These are phyloP conservation scores for Ranitomeya imitator DNA, from an alignment of 2,113 vertebrate species.

Conservation along the genomic window DNA sequence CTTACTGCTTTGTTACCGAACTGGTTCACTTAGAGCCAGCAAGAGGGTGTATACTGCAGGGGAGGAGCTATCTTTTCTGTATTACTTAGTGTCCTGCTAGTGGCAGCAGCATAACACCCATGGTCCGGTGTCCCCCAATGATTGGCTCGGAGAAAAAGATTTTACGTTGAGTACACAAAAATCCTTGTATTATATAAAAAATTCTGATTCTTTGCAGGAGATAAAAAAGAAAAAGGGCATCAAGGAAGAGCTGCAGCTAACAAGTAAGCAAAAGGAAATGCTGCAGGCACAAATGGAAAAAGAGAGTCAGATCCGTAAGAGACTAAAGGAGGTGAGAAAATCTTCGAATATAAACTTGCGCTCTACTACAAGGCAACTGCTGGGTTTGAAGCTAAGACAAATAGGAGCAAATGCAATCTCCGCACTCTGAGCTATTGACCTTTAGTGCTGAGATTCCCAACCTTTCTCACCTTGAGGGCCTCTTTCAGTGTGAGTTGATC, in stretches of 20 bases:
- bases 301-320: constrained; percentile 83
- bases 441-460: too few species aligned
- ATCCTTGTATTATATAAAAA: neutral
- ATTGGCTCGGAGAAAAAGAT: too few species aligned
- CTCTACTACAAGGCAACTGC: neutral
- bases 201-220: constrained; percentile 74
- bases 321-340: constrained; percentile 76
- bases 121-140: too few species aligned
- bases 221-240: constrained; percentile 97
- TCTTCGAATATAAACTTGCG: neutral
- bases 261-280: constrained; percentile 95
- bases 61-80: too few species aligned
- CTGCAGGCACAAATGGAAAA: constrained; percentile 88
- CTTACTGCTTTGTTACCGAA: too few species aligned
- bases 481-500: too few species aligned
- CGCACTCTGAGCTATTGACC: neutral
- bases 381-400: neutral
- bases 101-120: too few species aligned
- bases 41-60: too few species aligned
- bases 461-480: too few species aligned
- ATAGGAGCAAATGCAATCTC: neutral
- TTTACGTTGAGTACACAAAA: too few species aligned
- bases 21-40: too few species aligned
- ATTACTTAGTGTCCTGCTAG: too few species aligned
- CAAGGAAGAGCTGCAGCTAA: constrained; percentile 93